These are phyloP conservation scores for Cryptotermes secundus DNA, from an alignment of 1,140 invertebrate genomes.

Conservation along the genomic window DNA sequence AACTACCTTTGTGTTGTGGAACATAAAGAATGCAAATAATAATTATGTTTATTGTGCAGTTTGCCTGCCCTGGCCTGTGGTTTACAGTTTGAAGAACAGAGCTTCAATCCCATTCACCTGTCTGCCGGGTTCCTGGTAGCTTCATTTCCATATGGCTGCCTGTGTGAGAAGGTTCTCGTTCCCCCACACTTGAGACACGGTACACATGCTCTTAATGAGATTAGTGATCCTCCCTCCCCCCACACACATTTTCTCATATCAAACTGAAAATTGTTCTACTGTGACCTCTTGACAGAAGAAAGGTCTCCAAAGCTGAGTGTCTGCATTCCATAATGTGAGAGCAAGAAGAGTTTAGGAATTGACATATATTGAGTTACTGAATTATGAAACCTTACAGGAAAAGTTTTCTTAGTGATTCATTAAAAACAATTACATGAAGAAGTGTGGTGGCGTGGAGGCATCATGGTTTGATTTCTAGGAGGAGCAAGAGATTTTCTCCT, in stretches of 20 bases:
- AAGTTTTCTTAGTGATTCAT: too few species aligned
- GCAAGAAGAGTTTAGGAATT: not conserved
- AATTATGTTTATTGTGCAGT: too few species aligned
- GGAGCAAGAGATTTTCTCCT: too few species aligned
- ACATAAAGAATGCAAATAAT: too few species aligned
- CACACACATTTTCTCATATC: not conserved
- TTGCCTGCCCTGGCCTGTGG: not conserved
- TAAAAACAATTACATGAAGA: too few species aligned
- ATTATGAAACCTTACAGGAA: too few species aligned
- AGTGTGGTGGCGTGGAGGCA: too few species aligned
- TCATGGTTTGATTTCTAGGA: too few species aligned
- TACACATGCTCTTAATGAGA: conserved; percentile 1
- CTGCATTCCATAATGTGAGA: not conserved
- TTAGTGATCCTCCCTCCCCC: not conserved
- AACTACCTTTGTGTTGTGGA: too few species aligned
- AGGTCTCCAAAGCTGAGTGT: not conserved
- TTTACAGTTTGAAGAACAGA: not conserved
- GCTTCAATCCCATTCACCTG: not conserved
- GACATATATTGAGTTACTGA: too few species aligned
- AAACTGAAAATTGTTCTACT: conserved; percentile 8
- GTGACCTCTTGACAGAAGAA: not conserved
- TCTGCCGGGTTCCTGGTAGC: not conserved
- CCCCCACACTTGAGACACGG: not conserved
- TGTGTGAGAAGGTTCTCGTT: not conserved
- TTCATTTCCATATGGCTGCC: not conserved